Evolutionary conservation across 2,797 vertebrate genomes (phyloP), one percentile per base, ranked within the genome.

Genomic region (Rhinella marina): DNA sequence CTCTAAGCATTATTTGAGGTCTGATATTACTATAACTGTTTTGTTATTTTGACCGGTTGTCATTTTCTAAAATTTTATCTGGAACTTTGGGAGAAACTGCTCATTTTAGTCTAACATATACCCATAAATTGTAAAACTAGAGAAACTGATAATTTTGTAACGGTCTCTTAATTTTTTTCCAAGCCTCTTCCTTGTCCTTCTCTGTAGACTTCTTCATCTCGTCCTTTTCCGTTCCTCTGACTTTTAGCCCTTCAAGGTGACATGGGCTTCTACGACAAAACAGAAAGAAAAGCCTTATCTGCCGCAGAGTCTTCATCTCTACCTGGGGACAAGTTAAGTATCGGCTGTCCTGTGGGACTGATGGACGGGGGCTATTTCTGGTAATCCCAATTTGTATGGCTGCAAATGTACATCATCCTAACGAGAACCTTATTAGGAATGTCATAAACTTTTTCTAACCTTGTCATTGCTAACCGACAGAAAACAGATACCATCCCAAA

Each of bases 361-460:
- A 50, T 23, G n/a, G 64, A 59, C 23, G 8, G 54, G 52, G 73
- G 23, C 81, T 81, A 86, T 56, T 87, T 87, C 23, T 84, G 52
- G 73, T 59, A 57, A 59, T 79, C 73, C 87, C 66, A 86, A 85
- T 88, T 85, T 88, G 87, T 85, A 80, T 54, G n/a, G 56, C 54
- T 75, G 19, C 52, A 73, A 23, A 61, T 64, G 82, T 85, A 70
- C 68, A 81, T 73, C 52, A 57, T 82, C 62, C 41, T 64, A 81
- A 21, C 41, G 76, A 76, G 25, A 56, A 59, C 48, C 68, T 76
- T 76, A 84, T 76, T 85, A 32, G 56, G 68, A 81, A 52, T 85
- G 76, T 81, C 82, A 68, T 85, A 88, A 88, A 88, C 87, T 85
- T 88, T 85, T 80, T 61, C 41, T 86, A 85, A 88, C 87, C 78